These are phyloP conservation scores for Notodonta ziczac DNA, from an alignment of 2,888 invertebrate genomes.

Conservation along the genomic window DNA sequence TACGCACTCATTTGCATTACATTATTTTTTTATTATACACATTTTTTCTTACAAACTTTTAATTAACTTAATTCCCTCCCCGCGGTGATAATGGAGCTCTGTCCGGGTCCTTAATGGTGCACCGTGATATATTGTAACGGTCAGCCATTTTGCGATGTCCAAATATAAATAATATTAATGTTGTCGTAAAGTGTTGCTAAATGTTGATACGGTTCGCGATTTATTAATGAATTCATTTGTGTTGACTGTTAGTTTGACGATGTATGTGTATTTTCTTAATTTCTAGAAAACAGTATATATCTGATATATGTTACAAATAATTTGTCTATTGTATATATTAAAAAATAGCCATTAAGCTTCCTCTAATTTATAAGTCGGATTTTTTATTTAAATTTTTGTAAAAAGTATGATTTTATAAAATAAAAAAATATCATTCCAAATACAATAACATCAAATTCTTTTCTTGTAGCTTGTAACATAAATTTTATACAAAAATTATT, in stretches of 20 bases:
- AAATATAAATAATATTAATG: slow-evolving; percentile 20
- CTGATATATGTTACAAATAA: too few relatives aligned
- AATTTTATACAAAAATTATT: neutral
- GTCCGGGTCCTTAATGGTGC: neutral
- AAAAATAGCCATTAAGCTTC: too few relatives aligned
- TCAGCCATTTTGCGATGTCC: slow-evolving; percentile 15
- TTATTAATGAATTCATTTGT: slow-evolving; percentile 13
- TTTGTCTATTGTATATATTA: too few relatives aligned
- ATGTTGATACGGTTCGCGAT: slow-evolving; percentile 20
- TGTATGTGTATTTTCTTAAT: neutral
- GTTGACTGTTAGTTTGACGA: neutral
- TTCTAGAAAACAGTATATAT: too few relatives aligned
- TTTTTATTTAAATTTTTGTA: too few relatives aligned
- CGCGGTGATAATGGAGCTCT: slow-evolving; percentile 1
- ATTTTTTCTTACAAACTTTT: neutral
- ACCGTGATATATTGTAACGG: slow-evolving; percentile 16
- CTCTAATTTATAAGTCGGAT: too few relatives aligned
- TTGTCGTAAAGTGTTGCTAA: slow-evolving; percentile 20
- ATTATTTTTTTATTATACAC: neutral
- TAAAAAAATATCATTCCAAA: neutral
- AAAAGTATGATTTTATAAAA: neutral
- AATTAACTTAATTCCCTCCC: slow-evolving; percentile 5
- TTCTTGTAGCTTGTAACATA: neutral
- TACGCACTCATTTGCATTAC: slow-evolving; percentile 54
- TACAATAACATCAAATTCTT: neutral